Evolutionary conservation across 1,140 invertebrate genomes (phyloP).

Genomic region (Stenopsyche tienmushanensis): DNA sequence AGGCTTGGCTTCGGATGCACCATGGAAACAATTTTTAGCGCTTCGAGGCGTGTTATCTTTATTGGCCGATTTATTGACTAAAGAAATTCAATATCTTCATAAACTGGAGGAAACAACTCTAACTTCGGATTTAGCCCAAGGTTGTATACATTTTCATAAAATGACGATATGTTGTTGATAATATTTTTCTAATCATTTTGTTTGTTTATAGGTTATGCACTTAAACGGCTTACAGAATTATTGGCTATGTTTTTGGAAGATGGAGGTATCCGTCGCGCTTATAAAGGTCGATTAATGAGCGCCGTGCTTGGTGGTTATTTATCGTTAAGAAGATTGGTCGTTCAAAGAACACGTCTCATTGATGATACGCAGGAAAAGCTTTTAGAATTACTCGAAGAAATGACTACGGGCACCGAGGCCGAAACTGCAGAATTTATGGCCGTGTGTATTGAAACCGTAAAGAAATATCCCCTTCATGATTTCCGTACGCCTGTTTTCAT

Average conservation of each 20-base stretch:
- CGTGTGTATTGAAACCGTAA: slow-evolving; percentile 93
- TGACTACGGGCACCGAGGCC: slow-evolving; percentile 93
- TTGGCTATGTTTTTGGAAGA: slow-evolving; percentile 82
- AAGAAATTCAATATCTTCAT: slow-evolving; percentile 85
- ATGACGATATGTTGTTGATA: background rate
- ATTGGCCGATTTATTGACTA: slow-evolving; percentile 82
- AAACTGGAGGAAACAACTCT: slow-evolving; percentile 86
- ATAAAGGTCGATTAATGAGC: slow-evolving; percentile 86
- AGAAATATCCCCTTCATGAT: slow-evolving; percentile 90
- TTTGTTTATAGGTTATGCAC: slow-evolving; percentile 65
- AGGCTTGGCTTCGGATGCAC: slow-evolving; percentile 74
- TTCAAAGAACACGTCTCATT: slow-evolving; percentile 91
- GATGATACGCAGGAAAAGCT: slow-evolving; percentile 97
- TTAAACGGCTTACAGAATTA: slow-evolving; percentile 86
- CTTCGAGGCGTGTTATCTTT: slow-evolving; percentile 81
- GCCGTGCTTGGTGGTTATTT: slow-evolving; percentile 93
- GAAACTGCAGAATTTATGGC: slow-evolving; percentile 97
- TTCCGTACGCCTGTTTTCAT: slow-evolving; percentile 96
- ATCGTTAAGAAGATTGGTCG: slow-evolving; percentile 84
- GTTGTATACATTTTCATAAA: slow-evolving; percentile 43
- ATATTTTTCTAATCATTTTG: background rate
- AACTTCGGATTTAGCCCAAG: slow-evolving; percentile 92
- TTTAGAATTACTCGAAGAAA: slow-evolving; percentile 91
- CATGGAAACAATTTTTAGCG: slow-evolving; percentile 93
- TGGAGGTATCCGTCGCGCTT: slow-evolving; percentile 79